Base-by-base conservation (phyloP, 2,888 invertebrate species). In the Onthophagus sagittarius region DNA sequence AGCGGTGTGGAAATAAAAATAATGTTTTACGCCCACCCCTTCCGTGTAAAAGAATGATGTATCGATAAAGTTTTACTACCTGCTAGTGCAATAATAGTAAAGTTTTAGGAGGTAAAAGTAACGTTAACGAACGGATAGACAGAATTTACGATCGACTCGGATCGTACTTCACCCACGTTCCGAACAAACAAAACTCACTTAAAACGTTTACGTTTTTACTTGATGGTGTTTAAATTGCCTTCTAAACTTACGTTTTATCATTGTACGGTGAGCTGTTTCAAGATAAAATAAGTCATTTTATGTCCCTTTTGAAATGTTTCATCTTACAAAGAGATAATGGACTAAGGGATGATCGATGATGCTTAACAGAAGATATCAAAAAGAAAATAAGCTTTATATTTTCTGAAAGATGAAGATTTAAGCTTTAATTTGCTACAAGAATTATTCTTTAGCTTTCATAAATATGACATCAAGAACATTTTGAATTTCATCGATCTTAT, bases 31-130 rank as follows among this genome's bases (percentile, higher is more conserved):
- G 64, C 11, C 64, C 64, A 63, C n/a, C 14, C 13, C 7, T 7
- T 14, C 23, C 23, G 64, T 9, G 15, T 23, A 23, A 23, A 14
- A 32, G 67, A 67, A 67, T 67, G 67, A 67, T 67, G 32, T 67
- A 67, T 67, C 67, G 67, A 67, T 67, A 67, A 67, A 67, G 31
- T 67, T 67, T 67, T 67, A 67, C 23, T 67, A 67, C 67, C 67
- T 67, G 67, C 67, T 67, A 23, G 31, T n/a, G 67, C 32, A 67
- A 67, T 67, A 67, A 67, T 67, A 67, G 67, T 67, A 67, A 67
- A 67, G 23, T 67, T 67, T 67, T 67, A 67, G 32, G 67, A 32
- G 32, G 32, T n/a, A 67, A 32, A 14, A 63, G 2, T 15, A 15
- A 23, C 67, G 67, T 67, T 67, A 67, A 67, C 67, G 67, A 67